Percentiles rank a stretch among this genome's conserved stretches.
Conservation (phyloP, 2,888 invertebrate genomes). For the Beris chalybata region DNA sequence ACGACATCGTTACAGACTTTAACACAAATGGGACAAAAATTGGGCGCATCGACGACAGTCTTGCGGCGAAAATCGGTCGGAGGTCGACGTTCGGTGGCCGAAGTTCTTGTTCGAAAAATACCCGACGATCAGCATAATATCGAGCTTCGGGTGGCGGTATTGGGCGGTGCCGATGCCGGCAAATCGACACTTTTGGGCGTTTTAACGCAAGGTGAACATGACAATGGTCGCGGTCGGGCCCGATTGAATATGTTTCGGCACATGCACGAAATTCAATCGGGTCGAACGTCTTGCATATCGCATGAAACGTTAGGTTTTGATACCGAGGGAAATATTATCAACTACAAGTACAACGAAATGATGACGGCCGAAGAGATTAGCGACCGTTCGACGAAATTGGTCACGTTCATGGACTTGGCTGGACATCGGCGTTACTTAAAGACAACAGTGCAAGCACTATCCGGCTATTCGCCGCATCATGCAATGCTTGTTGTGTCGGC, state of each 20-base stretch:
- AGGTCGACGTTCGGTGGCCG: constrained; percentile 69
- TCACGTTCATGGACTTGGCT: constrained; percentile 93
- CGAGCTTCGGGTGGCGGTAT: constrained; percentile 88
- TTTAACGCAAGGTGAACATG: constrained; percentile 91
- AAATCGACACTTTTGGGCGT: constrained; percentile 96
- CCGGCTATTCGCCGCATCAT: constrained; percentile 91
- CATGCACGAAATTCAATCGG: constrained; percentile 92
- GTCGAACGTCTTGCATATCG: constrained; percentile 92
- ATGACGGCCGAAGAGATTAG: constrained; percentile 93
- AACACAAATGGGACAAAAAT: constrained; percentile 81
- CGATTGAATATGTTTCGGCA: constrained; percentile 94
- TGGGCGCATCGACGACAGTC: constrained; percentile 81
- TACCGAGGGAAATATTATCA: constrained; percentile 80
- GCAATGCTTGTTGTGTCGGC: constrained; percentile 85
- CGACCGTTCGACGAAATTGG: constrained; percentile 87
- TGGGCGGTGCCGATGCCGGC: constrained; percentile 96
- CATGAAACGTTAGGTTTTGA: constrained; percentile 97
- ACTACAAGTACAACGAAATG: constrained; percentile 84
- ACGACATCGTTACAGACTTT: constrained; percentile 83
- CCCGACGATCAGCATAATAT: constrained; percentile 86
- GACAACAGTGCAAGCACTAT: constrained; percentile 92
- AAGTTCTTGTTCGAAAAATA: constrained; percentile 86
- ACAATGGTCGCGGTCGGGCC: constrained; percentile 94
- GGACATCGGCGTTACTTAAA: constrained; percentile 95
- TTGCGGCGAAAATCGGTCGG: constrained; percentile 67